Percentiles rank a stretch among this genome's conserved stretches.
Conservation (phyloP, 2,888 invertebrate species). For the Quadroppia sp. region DNA sequence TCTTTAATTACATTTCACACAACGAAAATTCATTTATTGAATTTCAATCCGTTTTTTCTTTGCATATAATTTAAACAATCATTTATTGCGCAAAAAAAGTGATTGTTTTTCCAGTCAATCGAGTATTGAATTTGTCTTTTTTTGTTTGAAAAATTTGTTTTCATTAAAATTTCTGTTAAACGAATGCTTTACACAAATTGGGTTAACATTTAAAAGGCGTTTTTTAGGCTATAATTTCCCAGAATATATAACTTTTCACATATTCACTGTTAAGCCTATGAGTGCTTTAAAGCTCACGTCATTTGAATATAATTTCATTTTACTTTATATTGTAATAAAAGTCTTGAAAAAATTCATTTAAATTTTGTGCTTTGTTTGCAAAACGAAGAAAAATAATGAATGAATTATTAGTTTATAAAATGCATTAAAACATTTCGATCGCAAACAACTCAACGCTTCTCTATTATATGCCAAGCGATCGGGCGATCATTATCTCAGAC, state of each 20-base stretch:
- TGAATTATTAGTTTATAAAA: background rate
- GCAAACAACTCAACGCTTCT: conserved; percentile 1
- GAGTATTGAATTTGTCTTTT: background rate
- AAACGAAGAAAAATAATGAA: background rate
- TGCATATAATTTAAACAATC: background rate
- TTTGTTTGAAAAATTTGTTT: background rate
- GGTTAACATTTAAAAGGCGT: conserved; percentile 30
- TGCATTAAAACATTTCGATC: conserved; percentile 1
- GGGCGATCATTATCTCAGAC: conserved; percentile 15
- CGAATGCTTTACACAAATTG: background rate
- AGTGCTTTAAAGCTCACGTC: background rate
- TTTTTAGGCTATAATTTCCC: background rate
- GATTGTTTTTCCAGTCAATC: background rate
- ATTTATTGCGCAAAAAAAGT: background rate
- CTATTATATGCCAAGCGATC: background rate
- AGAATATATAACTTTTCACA: background rate
- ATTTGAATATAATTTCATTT: background rate
- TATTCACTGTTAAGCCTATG: background rate
- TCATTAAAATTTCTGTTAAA: background rate
- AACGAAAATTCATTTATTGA: background rate
- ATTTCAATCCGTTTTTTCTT: background rate
- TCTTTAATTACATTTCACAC: too few species aligned
- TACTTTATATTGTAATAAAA: background rate
- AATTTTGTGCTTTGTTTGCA: background rate
- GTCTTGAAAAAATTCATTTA: background rate